Base-by-base conservation (phyloP, 2,888 invertebrate species). In the Eupithecia abbreviata region DNA sequence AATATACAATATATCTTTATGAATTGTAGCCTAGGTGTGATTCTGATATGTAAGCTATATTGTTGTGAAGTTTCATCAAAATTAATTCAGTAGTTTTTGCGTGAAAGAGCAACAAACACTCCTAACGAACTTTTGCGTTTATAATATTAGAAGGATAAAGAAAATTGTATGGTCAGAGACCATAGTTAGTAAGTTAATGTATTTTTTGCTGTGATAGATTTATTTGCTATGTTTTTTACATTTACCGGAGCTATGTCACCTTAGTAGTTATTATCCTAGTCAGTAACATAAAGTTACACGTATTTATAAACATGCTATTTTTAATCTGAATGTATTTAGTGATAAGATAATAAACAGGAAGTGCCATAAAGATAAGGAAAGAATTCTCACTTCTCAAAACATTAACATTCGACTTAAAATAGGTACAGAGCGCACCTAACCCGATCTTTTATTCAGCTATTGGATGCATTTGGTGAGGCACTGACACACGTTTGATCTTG, bases 201-300 rank as follows among this genome's bases (percentile, higher is more conserved):
- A n/a, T 67, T 67, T n/a, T 67, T 67, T n/a, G 67, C 67, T 67
- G 67, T 67, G 67, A 67, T 67, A 67, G 15, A 58, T 67, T 67
- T n/a, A 67, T 45, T 45, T 45, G 43, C 43, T 10, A 62, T 13
- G 41, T 43, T 67, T 67, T n/a, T 67, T n/a, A 45, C 9, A n/a
- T 43, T 45, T 67, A 66, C 43, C 15, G 42, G 42, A 15, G 15
- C 6, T 43, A 66, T 42, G 15, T 42, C 41, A 7, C 7, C 42
- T 66, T 66, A 45, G 67, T 43, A n/a, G 41, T 4, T 43, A 67
- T 67, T 45, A 67, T n/a, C 2, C 43, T 67, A 67, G 67, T 67
- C 67, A 9, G 67, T 67, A 43, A 42, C 58, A 18, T 58, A 18
- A 58, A 18, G 58, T 58, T 45, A 67, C 67, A n/a, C 4, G 43